Base-by-base conservation (phyloP, 2,888 invertebrate genomes). In the Pammene aurita region DNA sequence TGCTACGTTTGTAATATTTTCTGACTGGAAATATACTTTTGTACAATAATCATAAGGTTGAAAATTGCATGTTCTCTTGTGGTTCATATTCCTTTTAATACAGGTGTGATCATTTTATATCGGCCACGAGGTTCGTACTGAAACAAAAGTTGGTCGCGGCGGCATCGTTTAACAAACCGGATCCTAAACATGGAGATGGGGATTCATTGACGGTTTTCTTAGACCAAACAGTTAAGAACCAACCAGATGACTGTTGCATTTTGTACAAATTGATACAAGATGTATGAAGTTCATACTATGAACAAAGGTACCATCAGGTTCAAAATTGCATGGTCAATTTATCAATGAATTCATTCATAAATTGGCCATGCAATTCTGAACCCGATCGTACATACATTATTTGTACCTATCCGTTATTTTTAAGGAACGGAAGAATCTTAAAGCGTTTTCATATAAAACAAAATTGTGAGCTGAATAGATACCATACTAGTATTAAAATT, bases 91-190 rank as follows among this genome's bases (percentile, higher is more conserved):
- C 14, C 63, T 35, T 68, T 68, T 41, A 42, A 46, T 50, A 35
- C 6, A 58, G 58, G 44, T 54, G 50, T 52, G 46, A 48, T 54
- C 10, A 64, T 64, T 69, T 78, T 81, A 83, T 82, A 84, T 82
- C 80, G 80, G 84, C 79, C 80, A 85, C 75, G 79, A 82, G 79
- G 77, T 77, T 78, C 74, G 76, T 78, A 79, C 80, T 84, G 78
- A 84, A 83, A 86, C 85, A 86, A 86, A 87, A 87, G 87, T 87
- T 86, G 86, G 84, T 78, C 86, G 80, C 77, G 73, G 81, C 78
- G 81, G 80, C 81, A 82, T 85, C 83, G 82, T 83, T 73, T 81
- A 82, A 77, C 77, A 83, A 87, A 87, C 87, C 86, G 87, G 86
- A 87, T 85, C 77, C 79, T 73, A 76, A 73, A 62, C 72, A 66